A percentile compares a stretch with the other conserved stretches of the same genome.
Evolutionary conservation across 2,113 vertebrate species (phyloP).

Genomic region (Malaclemys terrapin): DNA sequence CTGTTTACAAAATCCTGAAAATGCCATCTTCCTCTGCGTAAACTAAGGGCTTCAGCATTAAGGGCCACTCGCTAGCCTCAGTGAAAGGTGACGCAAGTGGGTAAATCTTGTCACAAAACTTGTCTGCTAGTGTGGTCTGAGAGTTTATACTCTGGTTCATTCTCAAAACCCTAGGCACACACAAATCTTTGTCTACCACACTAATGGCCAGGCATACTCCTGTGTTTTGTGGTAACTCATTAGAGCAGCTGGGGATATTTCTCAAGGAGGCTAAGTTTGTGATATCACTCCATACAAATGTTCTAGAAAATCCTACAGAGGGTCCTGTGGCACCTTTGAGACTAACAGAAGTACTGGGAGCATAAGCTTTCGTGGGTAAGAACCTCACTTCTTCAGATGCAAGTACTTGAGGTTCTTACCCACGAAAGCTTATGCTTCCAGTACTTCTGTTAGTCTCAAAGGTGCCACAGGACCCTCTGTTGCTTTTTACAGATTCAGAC

Average conservation of each 20-base stretch:
- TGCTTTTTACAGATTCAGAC: no score
- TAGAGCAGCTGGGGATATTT: not conserved
- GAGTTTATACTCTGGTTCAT: not conserved
- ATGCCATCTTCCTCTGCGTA: not conserved
- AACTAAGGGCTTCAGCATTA: not conserved
- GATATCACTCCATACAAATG: not conserved
- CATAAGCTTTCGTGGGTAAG: no score
- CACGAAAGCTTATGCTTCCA: no score
- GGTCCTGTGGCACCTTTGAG: no score
- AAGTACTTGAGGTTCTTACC: no score
- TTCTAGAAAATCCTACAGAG: not conserved
- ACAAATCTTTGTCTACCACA: not conserved
- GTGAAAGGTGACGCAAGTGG: not conserved
- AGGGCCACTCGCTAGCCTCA: not conserved
- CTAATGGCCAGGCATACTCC: rapidly evolving
- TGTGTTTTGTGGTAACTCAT: not conserved
- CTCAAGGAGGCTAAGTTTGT: not conserved
- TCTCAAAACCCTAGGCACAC: not conserved
- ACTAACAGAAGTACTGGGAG: no score
- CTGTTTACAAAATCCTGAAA: not conserved
- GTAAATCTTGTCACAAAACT: not conserved
- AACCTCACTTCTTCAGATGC: no score
- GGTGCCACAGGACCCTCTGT: no score
- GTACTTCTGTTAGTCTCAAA: no score
- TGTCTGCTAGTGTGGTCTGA: not conserved